Conservation (phyloP, 1,140 invertebrate species). For the Diuraphis noxia region DNA sequence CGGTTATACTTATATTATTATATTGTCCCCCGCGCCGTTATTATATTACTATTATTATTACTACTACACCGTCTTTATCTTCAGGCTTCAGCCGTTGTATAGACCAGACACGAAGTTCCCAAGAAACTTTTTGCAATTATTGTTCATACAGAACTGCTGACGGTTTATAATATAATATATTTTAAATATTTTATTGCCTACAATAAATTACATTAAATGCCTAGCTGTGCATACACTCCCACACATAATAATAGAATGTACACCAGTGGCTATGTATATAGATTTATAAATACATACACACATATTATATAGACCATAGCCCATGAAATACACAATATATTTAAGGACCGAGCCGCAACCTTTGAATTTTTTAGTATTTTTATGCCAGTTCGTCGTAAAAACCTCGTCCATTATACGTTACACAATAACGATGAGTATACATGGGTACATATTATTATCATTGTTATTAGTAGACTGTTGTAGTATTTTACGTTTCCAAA, state of each 20-base stretch:
- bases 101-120: background rate
- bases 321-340: background rate
- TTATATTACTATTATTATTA: background rate
- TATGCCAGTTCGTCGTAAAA: background rate
- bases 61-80: background rate
- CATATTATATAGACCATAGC: background rate
- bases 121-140: conserved; percentile 15
- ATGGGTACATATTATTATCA: background rate
- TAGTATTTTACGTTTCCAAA: background rate
- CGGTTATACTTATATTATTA: background rate
- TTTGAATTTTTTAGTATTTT: conserved; percentile 1
- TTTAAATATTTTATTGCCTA: background rate
- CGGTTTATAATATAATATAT: too few relatives aligned
- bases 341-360: background rate
- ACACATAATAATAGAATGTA: background rate
- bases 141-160: background rate
- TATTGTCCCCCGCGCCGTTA: conserved; percentile 6
- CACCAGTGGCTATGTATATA: background rate
- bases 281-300: background rate
- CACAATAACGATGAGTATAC: background rate
- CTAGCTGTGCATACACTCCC: background rate
- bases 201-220: background rate
- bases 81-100: background rate
- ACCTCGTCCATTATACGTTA: background rate
- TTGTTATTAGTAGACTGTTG: background rate